Evolutionary conservation across 2,797 vertebrate species (phyloP).

Genomic region (Pygocentrus nattereri): DNA sequence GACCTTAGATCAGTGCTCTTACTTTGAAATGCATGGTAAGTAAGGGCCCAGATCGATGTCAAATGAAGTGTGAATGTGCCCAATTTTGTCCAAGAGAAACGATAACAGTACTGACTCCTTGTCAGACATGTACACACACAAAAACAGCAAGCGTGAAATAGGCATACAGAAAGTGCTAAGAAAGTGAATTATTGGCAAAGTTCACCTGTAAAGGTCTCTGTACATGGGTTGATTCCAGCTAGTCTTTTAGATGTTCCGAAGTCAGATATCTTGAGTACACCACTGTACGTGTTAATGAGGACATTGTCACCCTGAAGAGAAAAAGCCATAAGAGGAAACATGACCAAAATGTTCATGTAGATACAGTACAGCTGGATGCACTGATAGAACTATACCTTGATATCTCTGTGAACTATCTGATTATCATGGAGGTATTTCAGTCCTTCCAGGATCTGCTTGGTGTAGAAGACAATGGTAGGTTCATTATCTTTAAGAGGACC

Average conservation of each 20-base stretch:
- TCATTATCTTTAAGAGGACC: slow-evolving; percentile 93
- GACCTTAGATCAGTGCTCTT: no score
- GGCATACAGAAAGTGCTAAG: background rate
- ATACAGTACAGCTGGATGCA: background rate
- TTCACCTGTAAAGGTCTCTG: slow-evolving; percentile 90
- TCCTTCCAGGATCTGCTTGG: slow-evolving; percentile 90
- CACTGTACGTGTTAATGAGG: slow-evolving; percentile 93
- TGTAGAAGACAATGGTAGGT: slow-evolving; percentile 91
- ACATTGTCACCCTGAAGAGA: slow-evolving; percentile 90
- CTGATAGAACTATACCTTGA: slow-evolving; percentile 78
- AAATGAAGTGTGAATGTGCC: slow-evolving; percentile 5
- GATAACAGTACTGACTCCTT: slow-evolving; percentile 6
- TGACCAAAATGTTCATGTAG: background rate
- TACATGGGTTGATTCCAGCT: slow-evolving; percentile 91
- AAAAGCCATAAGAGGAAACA: background rate
- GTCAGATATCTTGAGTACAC: slow-evolving; percentile 93
- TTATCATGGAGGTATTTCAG: slow-evolving; percentile 92
- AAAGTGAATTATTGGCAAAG: background rate
- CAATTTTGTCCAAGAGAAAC: slow-evolving; percentile 21
- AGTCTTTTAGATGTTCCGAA: slow-evolving; percentile 93
- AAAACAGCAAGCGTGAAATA: slow-evolving; percentile 4
- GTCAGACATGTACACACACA: background rate
- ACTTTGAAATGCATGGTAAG: no score
- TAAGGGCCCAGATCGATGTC: background rate
- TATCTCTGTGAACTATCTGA: slow-evolving; percentile 92